Evolutionary conservation across 2,797 vertebrate species (phyloP).

Genomic region (Danio albolineatus): DNA sequence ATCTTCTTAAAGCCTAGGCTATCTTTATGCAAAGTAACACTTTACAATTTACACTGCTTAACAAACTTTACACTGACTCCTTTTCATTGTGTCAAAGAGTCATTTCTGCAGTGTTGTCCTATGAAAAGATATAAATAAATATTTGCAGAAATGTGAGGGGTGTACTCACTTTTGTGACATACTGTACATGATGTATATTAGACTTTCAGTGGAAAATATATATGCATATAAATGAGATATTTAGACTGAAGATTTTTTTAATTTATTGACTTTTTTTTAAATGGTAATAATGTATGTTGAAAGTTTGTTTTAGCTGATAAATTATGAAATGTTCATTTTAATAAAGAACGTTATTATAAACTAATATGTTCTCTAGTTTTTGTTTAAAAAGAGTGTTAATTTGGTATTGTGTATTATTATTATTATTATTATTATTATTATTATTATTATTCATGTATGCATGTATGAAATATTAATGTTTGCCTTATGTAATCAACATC

Average conservation of each 20-base stretch:
- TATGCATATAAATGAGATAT: neutral
- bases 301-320: slow-evolving; percentile 41
- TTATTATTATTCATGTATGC: neutral
- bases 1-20: too few species aligned
- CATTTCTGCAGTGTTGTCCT: too few species aligned
- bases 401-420: too few species aligned
- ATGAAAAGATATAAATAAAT: too few species aligned
- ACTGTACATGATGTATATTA: neutral
- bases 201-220: neutral
- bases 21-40: too few species aligned
- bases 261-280: neutral
- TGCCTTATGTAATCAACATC: too few species aligned
- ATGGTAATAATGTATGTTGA: slow-evolving; percentile 12
- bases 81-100: too few species aligned
- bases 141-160: too few species aligned
- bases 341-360: neutral
- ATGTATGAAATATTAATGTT: neutral
- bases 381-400: neutral
- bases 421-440: neutral
- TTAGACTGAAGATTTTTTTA: neutral
- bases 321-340: slow-evolving; percentile 33
- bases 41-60: too few species aligned
- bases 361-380: neutral
- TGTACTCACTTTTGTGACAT: too few species aligned
- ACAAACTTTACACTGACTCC: too few species aligned